phyloP scores from a whole-genome alignment of 2,888 invertebrate species.

The Chrysolina haemoptera region DNA sequence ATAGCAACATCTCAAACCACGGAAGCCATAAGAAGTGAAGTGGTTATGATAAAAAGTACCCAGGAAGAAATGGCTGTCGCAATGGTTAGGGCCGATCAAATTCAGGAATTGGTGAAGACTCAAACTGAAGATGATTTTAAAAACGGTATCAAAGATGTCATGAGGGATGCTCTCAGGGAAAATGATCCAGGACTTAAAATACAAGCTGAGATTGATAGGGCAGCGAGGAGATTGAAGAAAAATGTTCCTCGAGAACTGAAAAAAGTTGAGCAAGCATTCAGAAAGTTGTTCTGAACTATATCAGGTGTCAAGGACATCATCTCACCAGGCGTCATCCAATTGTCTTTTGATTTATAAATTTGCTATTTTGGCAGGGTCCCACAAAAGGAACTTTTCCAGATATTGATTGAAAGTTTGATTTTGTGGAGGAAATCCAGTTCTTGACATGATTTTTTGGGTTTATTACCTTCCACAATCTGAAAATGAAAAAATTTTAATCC shows the following conservation, averaged over 20 bases:
- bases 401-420: no score
- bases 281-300: slow-evolving; percentile 11
- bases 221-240: slow-evolving; percentile 7
- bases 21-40: slow-evolving; percentile 25
- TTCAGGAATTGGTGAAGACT: slow-evolving; percentile 21
- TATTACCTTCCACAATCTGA: no score
- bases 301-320: no score
- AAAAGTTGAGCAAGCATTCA: neutral
- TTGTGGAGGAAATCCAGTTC: no score
- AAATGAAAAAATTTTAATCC: no score
- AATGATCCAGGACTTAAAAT: slow-evolving; percentile 36
- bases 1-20: slow-evolving; percentile 18
- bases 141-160: slow-evolving; percentile 18
- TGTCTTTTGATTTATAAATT: no score
- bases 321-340: no score
- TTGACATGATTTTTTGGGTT: no score
- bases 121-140: slow-evolving; percentile 17
- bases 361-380: no score
- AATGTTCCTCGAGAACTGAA: slow-evolving; percentile 22
- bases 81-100: slow-evolving; percentile 21
- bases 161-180: slow-evolving; percentile 32
- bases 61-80: slow-evolving; percentile 36
- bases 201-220: slow-evolving; percentile 30
- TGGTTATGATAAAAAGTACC: slow-evolving; percentile 30
- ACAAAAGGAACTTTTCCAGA: no score